Evolutionary conservation across 2,797 vertebrate species (phyloP).

Genomic region (Chaenodraco wilsoni): DNA sequence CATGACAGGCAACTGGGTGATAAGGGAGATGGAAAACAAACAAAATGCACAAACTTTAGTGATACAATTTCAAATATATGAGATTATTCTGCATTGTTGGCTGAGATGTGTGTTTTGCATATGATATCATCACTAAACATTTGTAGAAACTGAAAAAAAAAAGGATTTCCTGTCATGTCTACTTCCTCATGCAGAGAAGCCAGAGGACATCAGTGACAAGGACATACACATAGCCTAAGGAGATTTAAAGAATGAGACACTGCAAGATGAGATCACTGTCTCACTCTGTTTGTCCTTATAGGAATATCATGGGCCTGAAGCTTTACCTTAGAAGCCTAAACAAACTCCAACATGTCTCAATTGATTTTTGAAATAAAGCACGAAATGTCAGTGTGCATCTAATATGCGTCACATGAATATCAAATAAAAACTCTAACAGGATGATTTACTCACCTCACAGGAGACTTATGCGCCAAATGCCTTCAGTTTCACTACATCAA

Average conservation of each 20-base stretch:
- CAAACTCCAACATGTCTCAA: background rate
- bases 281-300: background rate
- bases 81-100: background rate
- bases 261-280: slow-evolving; percentile 5
- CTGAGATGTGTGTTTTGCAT: background rate
- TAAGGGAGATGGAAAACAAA: background rate
- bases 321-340: background rate
- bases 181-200: background rate
- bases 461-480: slow-evolving; percentile 9
- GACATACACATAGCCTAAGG: background rate
- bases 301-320: background rate
- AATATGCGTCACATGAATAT: background rate
- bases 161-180: background rate
- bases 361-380: background rate
- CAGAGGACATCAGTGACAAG: background rate
- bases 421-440: background rate
- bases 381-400: background rate
- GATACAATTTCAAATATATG: background rate
- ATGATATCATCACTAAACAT: background rate
- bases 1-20: background rate
- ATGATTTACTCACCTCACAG: slow-evolving; percentile 54
- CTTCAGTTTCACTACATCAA: background rate
- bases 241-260: background rate
- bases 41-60: background rate
- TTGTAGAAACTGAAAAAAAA: background rate